A percentile compares a stretch with the other conserved stretches of the same genome.
phyloP scores from a whole-genome alignment of 2,888 invertebrate genomes.

The Drosophila anomelani region DNA sequence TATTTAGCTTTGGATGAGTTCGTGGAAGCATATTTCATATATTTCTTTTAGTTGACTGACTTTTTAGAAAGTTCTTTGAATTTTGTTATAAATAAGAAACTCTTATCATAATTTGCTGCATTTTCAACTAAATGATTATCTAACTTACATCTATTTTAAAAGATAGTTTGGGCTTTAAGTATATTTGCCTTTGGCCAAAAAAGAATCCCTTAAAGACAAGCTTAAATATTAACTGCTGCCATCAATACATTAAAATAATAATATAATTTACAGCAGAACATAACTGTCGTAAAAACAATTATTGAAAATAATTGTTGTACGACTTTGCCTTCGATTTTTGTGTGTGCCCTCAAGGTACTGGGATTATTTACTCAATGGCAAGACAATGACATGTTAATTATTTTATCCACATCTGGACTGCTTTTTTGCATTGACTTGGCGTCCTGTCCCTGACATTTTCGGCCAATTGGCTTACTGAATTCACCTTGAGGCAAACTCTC shows the following conservation, averaged over 20 bases:
- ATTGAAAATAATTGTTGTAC: neutral
- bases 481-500: constrained; percentile 20
- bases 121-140: too few relatives aligned
- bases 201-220: neutral
- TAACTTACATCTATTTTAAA: too few relatives aligned
- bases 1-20: neutral
- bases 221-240: neutral
- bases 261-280: neutral
- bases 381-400: constrained; percentile 34
- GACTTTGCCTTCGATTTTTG: neutral
- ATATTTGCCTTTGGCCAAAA: too few relatives aligned
- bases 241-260: neutral
- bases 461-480: constrained; percentile 32
- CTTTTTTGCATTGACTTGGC: neutral
- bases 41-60: too few relatives aligned
- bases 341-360: constrained; percentile 11
- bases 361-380: constrained; percentile 20
- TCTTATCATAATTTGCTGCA: too few relatives aligned
- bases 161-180: too few relatives aligned
- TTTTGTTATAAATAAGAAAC: neutral
- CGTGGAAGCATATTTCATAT: neutral
- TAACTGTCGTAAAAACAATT: constrained; percentile 16
- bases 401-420: neutral
- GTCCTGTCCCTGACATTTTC: constrained; percentile 22
- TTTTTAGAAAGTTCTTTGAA: neutral